phyloP scores from a whole-genome alignment of 2,113 vertebrate genomes.

The Megaceryle torquata region DNA sequence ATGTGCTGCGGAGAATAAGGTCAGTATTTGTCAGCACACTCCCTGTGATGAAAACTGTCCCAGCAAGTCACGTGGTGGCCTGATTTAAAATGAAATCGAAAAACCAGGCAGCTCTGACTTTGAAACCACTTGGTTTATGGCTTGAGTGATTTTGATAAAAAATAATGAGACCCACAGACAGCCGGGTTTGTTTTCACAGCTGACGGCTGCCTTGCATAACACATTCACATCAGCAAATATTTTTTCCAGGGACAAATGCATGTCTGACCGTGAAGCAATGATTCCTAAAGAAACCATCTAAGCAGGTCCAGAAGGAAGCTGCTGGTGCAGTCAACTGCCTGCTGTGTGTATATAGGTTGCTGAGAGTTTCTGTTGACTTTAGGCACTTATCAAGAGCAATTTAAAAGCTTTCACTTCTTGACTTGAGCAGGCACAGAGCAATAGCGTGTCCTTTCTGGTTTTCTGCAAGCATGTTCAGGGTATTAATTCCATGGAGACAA shows the following conservation, averaged over 20 bases:
- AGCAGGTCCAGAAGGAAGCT: neutral
- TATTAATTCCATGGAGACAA: neutral
- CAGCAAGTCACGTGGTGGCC: neutral
- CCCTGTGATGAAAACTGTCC: neutral
- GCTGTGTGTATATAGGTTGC: neutral
- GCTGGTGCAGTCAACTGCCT: neutral
- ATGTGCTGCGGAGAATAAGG: neutral
- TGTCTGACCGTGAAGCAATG: neutral
- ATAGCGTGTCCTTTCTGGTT: neutral
- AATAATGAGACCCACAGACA: slow-evolving; percentile 26
- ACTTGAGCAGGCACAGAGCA: neutral
- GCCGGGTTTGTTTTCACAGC: slow-evolving; percentile 34
- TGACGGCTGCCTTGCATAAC: slow-evolving; percentile 5
- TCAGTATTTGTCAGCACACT: neutral
- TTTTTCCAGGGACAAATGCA: slow-evolving; percentile 12
- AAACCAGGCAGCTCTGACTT: neutral
- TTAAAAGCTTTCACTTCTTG: neutral
- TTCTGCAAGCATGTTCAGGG: neutral
- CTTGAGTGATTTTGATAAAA: slow-evolving; percentile 32
- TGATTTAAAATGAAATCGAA: neutral
- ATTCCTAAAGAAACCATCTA: slow-evolving; percentile 10
- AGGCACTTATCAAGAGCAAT: neutral
- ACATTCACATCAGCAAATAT: slow-evolving; percentile 11
- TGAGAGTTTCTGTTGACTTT: slow-evolving; percentile 15
- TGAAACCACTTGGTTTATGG: neutral